Evolutionary conservation across 2,797 vertebrate genomes (phyloP), one percentile per base, ranked within the genome.

Genomic region (Pseudocheirus occidentalis): DNA sequence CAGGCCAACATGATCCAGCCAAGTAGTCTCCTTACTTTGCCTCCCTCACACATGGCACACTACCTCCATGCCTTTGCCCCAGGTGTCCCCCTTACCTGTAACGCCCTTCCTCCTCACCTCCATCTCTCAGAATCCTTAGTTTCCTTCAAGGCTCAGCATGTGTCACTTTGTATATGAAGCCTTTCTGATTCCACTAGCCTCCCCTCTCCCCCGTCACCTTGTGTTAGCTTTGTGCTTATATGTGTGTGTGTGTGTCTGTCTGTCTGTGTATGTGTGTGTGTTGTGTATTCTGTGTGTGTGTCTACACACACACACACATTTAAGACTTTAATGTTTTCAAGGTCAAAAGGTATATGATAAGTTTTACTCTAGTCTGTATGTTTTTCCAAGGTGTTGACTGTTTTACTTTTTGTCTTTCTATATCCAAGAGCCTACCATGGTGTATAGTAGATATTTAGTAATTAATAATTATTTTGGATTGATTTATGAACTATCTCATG

Each of bases 211-310:
- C 6, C 3, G 34, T 73, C 5, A 73, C n/a, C n/a, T 73, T 73
- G 31, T 34, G 62, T 66, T 4, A 66, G 11, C 13, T 66, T 40
- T 40, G 5, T 73, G 1, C 40, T 73, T 40, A 16, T n/a, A n/a
- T 66, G 1, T 73, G 1, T 73, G 0, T 40, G 0, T 73, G 0
- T 29, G 2, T 31, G 1, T 29, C 4, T 73, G 4, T 13, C 5
- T 55, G 55, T 55, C 13, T 55, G 16, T 55, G 55, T 55, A 2
- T 55, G 3, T 55, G 5, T 66, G 5, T 66, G 4, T n/a, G 2
- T n/a, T 3, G 9, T 53, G 9, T 53, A 53, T 53, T 53, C 4
- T 53, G 5, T 53, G 5, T 53, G 5, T 53, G 5, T 53, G 7
- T 6, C 4, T 53, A 54, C 53, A 54, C 53, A 54, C 10, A 54